A percentile compares a stretch with the other conserved stretches of the same genome.
Conservation (phyloP, 2,888 invertebrate genomes). For the Leptopilina myrica region DNA sequence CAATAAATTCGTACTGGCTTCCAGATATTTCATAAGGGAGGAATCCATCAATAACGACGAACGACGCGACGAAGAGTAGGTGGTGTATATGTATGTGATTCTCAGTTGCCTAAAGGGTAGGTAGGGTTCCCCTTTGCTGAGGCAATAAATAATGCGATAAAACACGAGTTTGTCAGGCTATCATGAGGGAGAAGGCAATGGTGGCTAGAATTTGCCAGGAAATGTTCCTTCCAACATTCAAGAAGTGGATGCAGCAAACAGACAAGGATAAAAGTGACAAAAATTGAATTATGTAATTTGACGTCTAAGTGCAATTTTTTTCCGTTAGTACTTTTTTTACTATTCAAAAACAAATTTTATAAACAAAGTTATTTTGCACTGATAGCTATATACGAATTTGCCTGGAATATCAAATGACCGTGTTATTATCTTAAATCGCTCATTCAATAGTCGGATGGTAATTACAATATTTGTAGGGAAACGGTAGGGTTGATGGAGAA, state of each 20-base stretch:
- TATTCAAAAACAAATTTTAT: too few species aligned
- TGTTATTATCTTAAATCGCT: too few species aligned
- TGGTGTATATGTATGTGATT: slow-evolving; percentile 58
- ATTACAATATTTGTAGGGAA: too few species aligned
- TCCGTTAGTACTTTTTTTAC: background rate
- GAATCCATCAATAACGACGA: slow-evolving; percentile 75
- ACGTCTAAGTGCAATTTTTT: background rate
- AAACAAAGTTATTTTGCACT: too few species aligned
- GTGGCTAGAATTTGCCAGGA: slow-evolving; percentile 33
- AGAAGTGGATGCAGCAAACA: background rate
- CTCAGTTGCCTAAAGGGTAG: slow-evolving; percentile 55
- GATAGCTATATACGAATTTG: too few species aligned
- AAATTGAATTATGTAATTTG: background rate
- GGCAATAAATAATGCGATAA: slow-evolving; percentile 77
- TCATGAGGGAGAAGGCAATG: slow-evolving; percentile 66
- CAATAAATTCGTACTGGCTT: slow-evolving; percentile 74
- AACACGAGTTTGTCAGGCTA: slow-evolving; percentile 75
- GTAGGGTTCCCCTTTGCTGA: slow-evolving; percentile 63
- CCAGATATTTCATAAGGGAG: slow-evolving; percentile 76
- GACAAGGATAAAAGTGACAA: background rate
- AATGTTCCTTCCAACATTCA: slow-evolving; percentile 18
- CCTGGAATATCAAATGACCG: too few species aligned
- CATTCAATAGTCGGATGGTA: too few species aligned
- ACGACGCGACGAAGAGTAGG: slow-evolving; percentile 54
- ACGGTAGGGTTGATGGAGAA: too few species aligned